phyloP scores from a whole-genome alignment of 1,140 invertebrate genomes.

The Drosophila athabasca region DNA sequence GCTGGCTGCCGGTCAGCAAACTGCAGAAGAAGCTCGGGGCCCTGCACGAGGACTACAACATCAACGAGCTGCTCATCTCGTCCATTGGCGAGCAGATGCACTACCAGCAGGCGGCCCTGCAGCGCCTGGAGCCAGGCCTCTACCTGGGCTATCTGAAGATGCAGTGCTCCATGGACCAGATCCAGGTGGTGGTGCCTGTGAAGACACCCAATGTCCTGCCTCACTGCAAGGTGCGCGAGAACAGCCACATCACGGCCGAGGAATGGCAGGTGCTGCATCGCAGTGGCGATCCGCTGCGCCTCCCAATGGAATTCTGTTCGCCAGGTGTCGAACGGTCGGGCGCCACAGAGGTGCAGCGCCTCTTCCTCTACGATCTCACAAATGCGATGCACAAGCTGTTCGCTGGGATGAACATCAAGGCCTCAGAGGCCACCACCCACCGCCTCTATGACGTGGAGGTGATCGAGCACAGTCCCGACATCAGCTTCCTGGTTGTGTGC shows the following conservation, averaged over 20 bases:
- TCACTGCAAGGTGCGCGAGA: slow-evolving; percentile 95
- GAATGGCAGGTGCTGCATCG: slow-evolving; percentile 93
- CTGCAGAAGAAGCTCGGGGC: slow-evolving; percentile 86
- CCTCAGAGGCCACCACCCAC: slow-evolving; percentile 88
- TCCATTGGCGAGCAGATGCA: slow-evolving; percentile 95
- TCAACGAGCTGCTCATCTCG: slow-evolving; percentile 92
- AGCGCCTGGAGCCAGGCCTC: slow-evolving; percentile 92
- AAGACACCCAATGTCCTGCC: slow-evolving; percentile 96
- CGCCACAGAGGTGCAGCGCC: slow-evolving; percentile 89
- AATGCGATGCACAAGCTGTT: slow-evolving; percentile 89
- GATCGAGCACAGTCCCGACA: slow-evolving; percentile 93
- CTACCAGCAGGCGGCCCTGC: slow-evolving; percentile 93
- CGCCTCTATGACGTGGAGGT: slow-evolving; percentile 96
- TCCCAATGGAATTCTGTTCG: slow-evolving; percentile 83
- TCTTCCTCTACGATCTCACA: slow-evolving; percentile 90
- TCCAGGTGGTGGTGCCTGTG: slow-evolving; percentile 95
- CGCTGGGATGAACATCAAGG: slow-evolving; percentile 90
- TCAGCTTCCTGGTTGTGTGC: slow-evolving; percentile 95
- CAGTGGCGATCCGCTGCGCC: slow-evolving; percentile 82
- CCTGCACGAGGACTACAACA: slow-evolving; percentile 88
- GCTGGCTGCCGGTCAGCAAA: slow-evolving; percentile 94
- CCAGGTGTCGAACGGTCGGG: slow-evolving; percentile 79
- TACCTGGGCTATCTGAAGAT: slow-evolving; percentile 98
- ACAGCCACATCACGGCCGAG: slow-evolving; percentile 97
- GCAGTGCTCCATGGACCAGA: slow-evolving; percentile 96